These are phyloP conservation scores for Scolopax mira DNA, from an alignment of 2,113 vertebrate species.

Conservation along the genomic window DNA sequence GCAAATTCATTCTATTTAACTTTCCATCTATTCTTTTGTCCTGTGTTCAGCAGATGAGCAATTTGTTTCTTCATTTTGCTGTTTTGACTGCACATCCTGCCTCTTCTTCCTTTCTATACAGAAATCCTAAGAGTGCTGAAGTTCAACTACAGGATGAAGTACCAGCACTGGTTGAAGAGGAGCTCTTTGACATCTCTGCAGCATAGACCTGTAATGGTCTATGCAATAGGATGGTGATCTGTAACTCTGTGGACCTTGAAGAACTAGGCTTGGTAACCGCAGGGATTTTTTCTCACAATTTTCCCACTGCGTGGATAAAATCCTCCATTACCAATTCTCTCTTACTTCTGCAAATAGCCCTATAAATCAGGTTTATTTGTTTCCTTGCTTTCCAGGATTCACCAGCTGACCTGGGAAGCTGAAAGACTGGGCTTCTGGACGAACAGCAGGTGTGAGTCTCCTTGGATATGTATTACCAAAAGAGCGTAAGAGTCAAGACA, in stretches of 20 bases:
- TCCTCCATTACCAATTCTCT: background rate
- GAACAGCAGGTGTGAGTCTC: background rate
- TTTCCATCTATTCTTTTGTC: background rate
- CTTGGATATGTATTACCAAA: background rate
- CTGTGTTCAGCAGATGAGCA: background rate
- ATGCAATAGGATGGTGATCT: background rate
- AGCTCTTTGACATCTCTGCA: background rate
- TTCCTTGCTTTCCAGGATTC: background rate
- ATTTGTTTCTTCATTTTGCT: background rate
- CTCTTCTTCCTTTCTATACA: background rate
- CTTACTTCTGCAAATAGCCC: background rate
- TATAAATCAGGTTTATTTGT: background rate
- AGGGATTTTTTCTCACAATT: background rate
- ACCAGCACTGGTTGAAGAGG: background rate
- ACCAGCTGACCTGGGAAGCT: background rate
- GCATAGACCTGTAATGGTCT: background rate
- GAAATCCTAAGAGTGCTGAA: background rate
- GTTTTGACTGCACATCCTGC: background rate
- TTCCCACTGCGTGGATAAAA: background rate
- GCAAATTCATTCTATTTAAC: background rate
- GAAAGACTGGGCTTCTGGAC: background rate
- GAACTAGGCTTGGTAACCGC: background rate
- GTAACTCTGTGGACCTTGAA: background rate
- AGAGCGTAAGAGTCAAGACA: accelerated
- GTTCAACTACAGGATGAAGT: background rate